Percentiles rank a stretch among this genome's conserved stretches.
Evolutionary conservation across 1,140 invertebrate species (phyloP).

Genomic region (Hypsibius dujardini): DNA sequence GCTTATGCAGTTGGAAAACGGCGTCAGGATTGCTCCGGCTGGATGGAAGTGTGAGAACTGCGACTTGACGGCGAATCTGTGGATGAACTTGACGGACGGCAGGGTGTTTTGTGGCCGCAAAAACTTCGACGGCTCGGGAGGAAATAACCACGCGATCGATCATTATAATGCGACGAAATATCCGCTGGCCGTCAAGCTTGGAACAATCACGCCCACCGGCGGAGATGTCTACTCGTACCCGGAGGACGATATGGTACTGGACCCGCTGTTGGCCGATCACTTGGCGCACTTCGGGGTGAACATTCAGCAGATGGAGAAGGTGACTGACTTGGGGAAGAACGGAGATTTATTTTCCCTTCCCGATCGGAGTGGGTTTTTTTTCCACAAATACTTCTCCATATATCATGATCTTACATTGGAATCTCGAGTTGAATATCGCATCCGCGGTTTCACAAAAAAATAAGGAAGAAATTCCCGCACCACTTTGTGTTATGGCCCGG

Average conservation of each 20-base stretch:
- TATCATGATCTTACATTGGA: too few relatives aligned
- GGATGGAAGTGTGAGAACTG: conserved; percentile 91
- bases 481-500: too few relatives aligned
- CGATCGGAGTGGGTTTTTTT: not conserved
- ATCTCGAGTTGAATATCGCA: too few relatives aligned
- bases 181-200: conserved; percentile 88
- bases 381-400: too few relatives aligned
- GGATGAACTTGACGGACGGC: conserved; percentile 94
- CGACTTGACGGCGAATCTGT: conserved; percentile 79
- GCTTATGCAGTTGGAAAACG: conserved; percentile 68
- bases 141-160: conserved; percentile 88
- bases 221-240: conserved; percentile 52
- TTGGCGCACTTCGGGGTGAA: conserved; percentile 93
- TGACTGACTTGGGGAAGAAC: conserved; percentile 26
- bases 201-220: conserved; percentile 80
- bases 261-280: conserved; percentile 70
- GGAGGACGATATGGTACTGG: conserved; percentile 93
- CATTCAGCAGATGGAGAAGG: conserved; percentile 72
- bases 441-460: too few relatives aligned
- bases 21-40: conserved; percentile 67
- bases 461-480: too few relatives aligned
- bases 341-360: not conserved
- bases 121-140: conserved; percentile 85
- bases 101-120: conserved; percentile 76
- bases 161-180: conserved; percentile 58